These are phyloP conservation scores for Palythoa grandiflora DNA, from an alignment of 92 coral and sea anemone genomes.

Conservation along the genomic window DNA sequence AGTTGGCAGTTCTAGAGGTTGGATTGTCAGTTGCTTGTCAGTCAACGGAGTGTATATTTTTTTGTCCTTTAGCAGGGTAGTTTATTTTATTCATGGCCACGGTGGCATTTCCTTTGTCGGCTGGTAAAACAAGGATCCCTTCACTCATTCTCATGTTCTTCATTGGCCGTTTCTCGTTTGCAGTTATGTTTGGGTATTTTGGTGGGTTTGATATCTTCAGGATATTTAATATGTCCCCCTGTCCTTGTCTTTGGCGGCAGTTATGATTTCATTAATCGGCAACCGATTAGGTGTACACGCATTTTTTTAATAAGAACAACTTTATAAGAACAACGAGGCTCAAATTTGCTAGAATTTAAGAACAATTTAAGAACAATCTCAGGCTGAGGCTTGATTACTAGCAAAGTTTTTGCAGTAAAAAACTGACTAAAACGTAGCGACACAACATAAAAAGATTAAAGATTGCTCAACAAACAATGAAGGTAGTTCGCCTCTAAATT, in stretches of 20 bases:
- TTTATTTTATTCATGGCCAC: constrained; percentile 4
- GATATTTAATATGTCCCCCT: neutral
- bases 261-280: too few relatives aligned
- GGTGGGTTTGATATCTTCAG: constrained; percentile 7
- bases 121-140: constrained; percentile 10
- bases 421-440: too few relatives aligned
- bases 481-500: too few relatives aligned
- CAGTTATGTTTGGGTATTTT: neutral
- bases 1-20: constrained; percentile 10
- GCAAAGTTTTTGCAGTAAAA: too few relatives aligned
- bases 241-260: neutral
- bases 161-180: neutral
- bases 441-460: too few relatives aligned
- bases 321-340: too few relatives aligned
- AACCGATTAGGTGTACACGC: too few relatives aligned
- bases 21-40: constrained; percentile 21
- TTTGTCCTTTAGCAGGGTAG: constrained; percentile 7
- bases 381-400: too few relatives aligned
- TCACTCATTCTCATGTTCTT: neutral
- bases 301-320: too few relatives aligned
- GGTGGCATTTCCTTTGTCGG: constrained; percentile 28
- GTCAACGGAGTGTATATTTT: constrained; percentile 3
- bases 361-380: too few relatives aligned
- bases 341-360: too few relatives aligned
- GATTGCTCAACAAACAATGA: too few relatives aligned